These are phyloP conservation scores for Schizopygopsis pylzovi DNA, from an alignment of 2,797 vertebrate genomes.

Conservation along the genomic window DNA sequence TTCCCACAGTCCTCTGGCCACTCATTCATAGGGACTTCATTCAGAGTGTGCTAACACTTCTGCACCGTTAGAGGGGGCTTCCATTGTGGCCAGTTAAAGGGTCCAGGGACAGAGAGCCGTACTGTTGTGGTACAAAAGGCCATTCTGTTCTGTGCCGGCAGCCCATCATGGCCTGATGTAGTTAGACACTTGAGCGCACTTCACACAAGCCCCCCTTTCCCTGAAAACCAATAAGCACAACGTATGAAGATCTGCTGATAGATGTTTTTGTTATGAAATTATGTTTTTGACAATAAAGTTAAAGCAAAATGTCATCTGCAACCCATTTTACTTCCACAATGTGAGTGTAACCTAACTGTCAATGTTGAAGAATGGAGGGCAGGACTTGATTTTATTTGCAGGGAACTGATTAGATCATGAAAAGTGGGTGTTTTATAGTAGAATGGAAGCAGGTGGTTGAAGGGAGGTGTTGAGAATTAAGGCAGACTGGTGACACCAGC, in stretches of 20 bases:
- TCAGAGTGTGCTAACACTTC: slow-evolving; percentile 47
- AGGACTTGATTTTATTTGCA: neutral
- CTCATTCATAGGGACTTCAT: slow-evolving; percentile 56
- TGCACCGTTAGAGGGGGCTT: slow-evolving; percentile 54
- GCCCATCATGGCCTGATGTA: slow-evolving; percentile 61
- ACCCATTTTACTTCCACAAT: neutral
- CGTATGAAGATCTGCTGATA: slow-evolving; percentile 42
- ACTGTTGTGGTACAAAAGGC: slow-evolving; percentile 61
- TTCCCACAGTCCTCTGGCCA: slow-evolving; percentile 29
- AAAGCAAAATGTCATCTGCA: neutral
- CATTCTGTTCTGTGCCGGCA: slow-evolving; percentile 58
- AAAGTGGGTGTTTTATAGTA: neutral
- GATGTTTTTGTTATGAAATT: neutral
- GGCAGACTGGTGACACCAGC: neutral
- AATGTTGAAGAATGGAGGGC: neutral
- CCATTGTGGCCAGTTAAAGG: slow-evolving; percentile 28
- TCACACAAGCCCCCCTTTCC: slow-evolving; percentile 49
- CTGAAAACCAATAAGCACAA: slow-evolving; percentile 49
- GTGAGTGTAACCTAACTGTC: neutral
- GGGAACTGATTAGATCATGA: neutral
- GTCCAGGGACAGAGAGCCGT: slow-evolving; percentile 38
- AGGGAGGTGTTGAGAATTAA: neutral
- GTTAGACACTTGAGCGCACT: slow-evolving; percentile 63
- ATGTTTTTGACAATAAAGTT: slow-evolving; percentile 14
- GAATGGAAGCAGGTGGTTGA: neutral